Percentiles rank a stretch among this genome's conserved stretches.
phyloP scores from a whole-genome alignment of 2,888 invertebrate genomes.

The Amblyjoppa fuscipennis region DNA sequence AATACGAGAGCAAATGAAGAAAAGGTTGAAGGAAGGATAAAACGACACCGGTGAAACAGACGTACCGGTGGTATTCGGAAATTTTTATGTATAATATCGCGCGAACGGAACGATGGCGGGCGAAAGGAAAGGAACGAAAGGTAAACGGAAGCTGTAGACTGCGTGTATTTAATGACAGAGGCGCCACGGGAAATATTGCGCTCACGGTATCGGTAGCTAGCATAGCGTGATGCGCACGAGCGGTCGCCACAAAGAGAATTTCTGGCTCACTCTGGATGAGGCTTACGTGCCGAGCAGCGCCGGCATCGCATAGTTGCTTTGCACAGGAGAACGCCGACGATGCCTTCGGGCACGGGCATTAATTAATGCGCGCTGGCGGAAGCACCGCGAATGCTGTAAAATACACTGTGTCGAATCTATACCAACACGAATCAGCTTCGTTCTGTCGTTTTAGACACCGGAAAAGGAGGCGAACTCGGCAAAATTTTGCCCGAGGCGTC shows the following conservation, averaged over 20 bases:
- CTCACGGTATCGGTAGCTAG: constrained; percentile 36
- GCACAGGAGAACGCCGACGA: constrained; percentile 16
- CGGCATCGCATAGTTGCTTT: constrained; percentile 24
- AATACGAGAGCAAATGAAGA: no score
- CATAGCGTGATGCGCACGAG: constrained; percentile 27
- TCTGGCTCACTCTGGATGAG: constrained; percentile 44
- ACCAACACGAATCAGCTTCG: not conserved
- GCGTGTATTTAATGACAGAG: constrained; percentile 38
- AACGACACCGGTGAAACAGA: not conserved
- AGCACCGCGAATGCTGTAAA: constrained; percentile 18
- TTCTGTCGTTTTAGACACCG: constrained; percentile 16
- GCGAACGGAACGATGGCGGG: constrained; percentile 25
- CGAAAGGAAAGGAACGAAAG: constrained; percentile 32
- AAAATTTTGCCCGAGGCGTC: not conserved
- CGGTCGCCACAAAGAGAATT: constrained; percentile 64
- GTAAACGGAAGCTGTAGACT: constrained; percentile 51
- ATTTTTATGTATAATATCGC: constrained; percentile 38
- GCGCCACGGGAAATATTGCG: constrained; percentile 30
- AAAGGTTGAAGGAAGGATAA: no score
- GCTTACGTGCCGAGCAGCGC: constrained; percentile 19
- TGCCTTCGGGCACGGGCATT: constrained; percentile 35
- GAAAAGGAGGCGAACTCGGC: not conserved
- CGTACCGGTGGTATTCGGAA: not conserved
- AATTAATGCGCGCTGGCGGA: constrained; percentile 38
- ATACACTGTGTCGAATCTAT: constrained; percentile 1